Base-by-base conservation (phyloP, 1,140 invertebrate species). In the Penaeus japonicus region DNA sequence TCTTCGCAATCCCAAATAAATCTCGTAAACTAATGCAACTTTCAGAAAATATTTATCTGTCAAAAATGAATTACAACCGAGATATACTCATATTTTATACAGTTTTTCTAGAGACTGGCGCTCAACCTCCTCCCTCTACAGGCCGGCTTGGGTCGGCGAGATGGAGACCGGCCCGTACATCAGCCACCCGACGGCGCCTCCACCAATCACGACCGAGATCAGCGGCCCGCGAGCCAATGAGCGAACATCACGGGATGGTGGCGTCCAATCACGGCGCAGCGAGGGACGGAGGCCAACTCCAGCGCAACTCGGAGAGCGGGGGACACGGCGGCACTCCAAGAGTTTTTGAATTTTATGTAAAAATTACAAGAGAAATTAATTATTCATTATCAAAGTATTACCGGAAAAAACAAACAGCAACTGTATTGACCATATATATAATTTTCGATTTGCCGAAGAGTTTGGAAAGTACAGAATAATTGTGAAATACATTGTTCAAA, bases 291-390 rank as follows among this genome's bases (percentile, higher is more conserved):
- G 81, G 85, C 78, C 62, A 47, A 79, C 85, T 87, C 85, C 54
- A 87, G 85, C 85, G 85, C 85, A 87, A 80, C 85, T 87, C 85
- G 47, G 47, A 47, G 47, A 47, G 47, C 47, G 47, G 47, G 47
- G 47, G 47, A 47, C 47, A 12, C 47, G 47, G 47, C 47, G 47
- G 47, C 47, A 47, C 47, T 47, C 47, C 47, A 47, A 47, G 47
- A 47, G 47, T 47, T 47, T 47, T 47, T 47, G 47, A 47, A 47
- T 47, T 47, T 47, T 47, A 47, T 47, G 47, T 47, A 47, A 47
- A 47, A 47, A 47, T 0, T 15, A 47, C 47, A 47, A 47, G 47
- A 47, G 5, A 47, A 47, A 47, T 47, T 47, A 47, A 47, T 47
- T 47, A 47, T 47, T 47, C 47, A 47, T 47, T 47, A 47, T 47